These are phyloP conservation scores for Hypercompe scribonia DNA, from an alignment of 2,888 invertebrate species.

Conservation along the genomic window DNA sequence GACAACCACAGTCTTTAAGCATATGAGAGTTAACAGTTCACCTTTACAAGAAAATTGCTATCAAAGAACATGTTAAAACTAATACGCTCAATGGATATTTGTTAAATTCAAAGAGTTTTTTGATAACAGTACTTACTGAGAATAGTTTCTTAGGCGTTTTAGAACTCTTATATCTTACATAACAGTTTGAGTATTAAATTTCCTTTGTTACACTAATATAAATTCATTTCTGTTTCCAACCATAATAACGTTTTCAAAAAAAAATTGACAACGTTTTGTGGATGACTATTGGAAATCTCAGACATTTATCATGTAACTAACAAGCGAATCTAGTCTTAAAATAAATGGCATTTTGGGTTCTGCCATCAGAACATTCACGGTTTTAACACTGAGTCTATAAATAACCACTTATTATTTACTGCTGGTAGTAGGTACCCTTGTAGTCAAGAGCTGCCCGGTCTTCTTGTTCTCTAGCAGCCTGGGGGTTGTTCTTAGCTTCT, in stretches of 20 bases:
- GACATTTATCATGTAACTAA: conserved; percentile 24
- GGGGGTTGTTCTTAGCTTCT: conserved; percentile 85
- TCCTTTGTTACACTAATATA: conserved; percentile 33
- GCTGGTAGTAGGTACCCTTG: conserved; percentile 88
- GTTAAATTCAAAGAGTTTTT: conserved; percentile 15
- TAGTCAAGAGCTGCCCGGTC: conserved; percentile 86
- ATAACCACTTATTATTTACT: conserved; percentile 58
- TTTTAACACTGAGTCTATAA: conserved; percentile 45
- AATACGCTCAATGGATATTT: conserved; percentile 6
- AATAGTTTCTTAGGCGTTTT: conserved; percentile 13
- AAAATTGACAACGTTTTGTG: conserved; percentile 27
- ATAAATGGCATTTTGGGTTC: conserved; percentile 52
- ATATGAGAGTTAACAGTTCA: conserved; percentile 17
- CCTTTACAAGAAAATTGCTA: conserved; percentile 10
- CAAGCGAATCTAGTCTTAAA: conserved; percentile 43
- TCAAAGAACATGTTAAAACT: conserved; percentile 13
- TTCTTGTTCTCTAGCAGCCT: conserved; percentile 76
- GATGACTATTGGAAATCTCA: conserved; percentile 33
- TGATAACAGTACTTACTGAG: conserved; percentile 20
- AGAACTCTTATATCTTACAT: conserved; percentile 6
- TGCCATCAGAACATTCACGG: conserved; percentile 55
- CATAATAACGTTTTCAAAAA: conserved; percentile 33
- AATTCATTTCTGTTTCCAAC: conserved; percentile 28
- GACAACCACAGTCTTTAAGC: not conserved
- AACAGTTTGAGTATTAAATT: conserved; percentile 53